Evolutionary conservation across 2,113 vertebrate species (phyloP), one percentile per base, ranked within the genome.

Genomic region (Hylia prasina): DNA sequence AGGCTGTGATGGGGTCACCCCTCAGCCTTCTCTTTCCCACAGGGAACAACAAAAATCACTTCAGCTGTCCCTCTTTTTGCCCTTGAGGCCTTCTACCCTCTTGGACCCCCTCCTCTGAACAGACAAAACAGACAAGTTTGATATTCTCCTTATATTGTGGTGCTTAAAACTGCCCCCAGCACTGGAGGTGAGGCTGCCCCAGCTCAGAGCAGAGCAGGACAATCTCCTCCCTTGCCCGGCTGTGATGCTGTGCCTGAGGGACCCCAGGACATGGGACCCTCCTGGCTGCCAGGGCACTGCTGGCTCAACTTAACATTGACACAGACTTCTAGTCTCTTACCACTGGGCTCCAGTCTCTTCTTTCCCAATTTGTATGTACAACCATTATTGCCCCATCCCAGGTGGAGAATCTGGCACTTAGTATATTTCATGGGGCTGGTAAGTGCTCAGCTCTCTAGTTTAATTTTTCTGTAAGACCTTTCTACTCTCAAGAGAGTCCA

Each of bases 151-250:
- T 33, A 20, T 10, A 66, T 0, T 39, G 18, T 15, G 23, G 17
- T 0, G 0, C 13, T 8, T 23, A 54, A 5, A 31, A 2, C 16
- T 16, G 19, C 10, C 66, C 39, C 56, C 22, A 40, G 33, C 3
- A 25, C 60, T n/a, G 0, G 0, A 64, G 14, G 22, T 21, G 22
- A 40, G 22, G 44, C 28, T 0, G 0, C 35, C 23, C 4, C 45
- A 75, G 45, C 1, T 10, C 65, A 81, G 33, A 35, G 8, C 23
- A 53, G 28, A n/a, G 60, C 0, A 0, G 45, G 44, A 39, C 44
- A 81, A 58, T n/a, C 28, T 7, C 18, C 33, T 44, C 33, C 42
- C 5, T 56, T 14, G 5, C 51, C 14, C 0, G 0, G 33, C 33
- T 58, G 25, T 1, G 4, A 66, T 58, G 68, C 44, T 81, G 39